Evolutionary conservation across 2,797 vertebrate species (phyloP).

Genomic region (Amniataba percoides): DNA sequence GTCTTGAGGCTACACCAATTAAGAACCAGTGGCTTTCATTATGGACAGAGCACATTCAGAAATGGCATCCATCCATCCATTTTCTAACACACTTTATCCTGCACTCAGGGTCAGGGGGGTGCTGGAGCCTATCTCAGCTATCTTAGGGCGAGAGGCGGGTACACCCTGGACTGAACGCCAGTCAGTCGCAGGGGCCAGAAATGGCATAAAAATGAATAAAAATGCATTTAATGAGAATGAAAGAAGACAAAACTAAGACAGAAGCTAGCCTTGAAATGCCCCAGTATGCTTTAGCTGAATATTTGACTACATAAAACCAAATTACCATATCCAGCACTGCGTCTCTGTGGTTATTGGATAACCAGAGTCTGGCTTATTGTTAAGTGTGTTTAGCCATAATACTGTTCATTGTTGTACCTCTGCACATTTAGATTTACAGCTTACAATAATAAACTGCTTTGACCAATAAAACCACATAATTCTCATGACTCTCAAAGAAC

Average conservation of each 20-base stretch:
- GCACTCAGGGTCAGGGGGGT: too few species aligned
- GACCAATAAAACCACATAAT: background rate
- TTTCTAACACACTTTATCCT: too few species aligned
- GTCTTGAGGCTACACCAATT: conserved; percentile 6
- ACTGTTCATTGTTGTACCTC: background rate
- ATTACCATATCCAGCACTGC: background rate
- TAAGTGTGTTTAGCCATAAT: background rate
- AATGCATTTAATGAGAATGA: background rate
- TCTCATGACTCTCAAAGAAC: background rate
- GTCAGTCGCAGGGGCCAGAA: too few species aligned
- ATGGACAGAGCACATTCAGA: too few species aligned
- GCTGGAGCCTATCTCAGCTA: too few species aligned
- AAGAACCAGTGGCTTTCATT: background rate
- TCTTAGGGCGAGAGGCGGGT: too few species aligned
- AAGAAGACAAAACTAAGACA: background rate
- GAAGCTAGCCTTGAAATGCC: background rate
- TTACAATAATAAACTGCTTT: background rate
- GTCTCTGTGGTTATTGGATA: background rate
- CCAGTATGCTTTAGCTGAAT: background rate
- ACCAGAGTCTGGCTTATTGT: background rate
- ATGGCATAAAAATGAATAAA: too few species aligned
- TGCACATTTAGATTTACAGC: background rate
- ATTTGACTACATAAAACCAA: conserved; percentile 6
- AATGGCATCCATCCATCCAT: too few species aligned
- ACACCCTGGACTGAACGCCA: too few species aligned